These are phyloP conservation scores for Antheraea assamensis DNA, from an alignment of 2,888 invertebrate genomes.

Conservation along the genomic window DNA sequence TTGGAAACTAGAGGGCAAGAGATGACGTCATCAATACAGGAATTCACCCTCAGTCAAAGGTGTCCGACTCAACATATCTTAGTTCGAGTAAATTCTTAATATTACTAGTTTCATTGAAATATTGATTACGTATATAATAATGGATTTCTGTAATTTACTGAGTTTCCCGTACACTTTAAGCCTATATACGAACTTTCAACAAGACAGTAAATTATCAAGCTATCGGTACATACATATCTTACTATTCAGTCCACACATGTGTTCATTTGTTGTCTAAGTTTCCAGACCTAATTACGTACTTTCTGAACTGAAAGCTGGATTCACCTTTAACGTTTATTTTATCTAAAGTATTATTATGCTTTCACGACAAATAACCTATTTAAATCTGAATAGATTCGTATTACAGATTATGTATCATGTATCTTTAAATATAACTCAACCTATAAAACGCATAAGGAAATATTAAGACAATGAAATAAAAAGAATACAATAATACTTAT, in stretches of 20 bases:
- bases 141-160: not conserved
- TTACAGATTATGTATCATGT: not conserved
- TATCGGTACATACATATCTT: too few relatives aligned
- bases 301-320: not conserved
- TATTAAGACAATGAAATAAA: too few relatives aligned
- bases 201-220: too few relatives aligned
- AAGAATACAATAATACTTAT: too few relatives aligned
- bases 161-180: not conserved
- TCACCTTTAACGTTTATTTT: not conserved
- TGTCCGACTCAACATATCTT: not conserved
- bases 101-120: not conserved
- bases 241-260: not conserved
- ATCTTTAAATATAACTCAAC: not conserved
- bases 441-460: too few relatives aligned
- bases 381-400: not conserved
- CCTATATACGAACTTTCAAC: too few relatives aligned
- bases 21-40: slow-evolving; percentile 64
- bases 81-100: not conserved
- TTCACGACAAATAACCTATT: not conserved
- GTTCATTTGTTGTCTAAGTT: not conserved
- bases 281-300: not conserved
- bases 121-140: not conserved
- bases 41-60: slow-evolving; percentile 10
- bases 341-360: not conserved
- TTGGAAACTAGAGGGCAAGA: slow-evolving; percentile 49